Base-by-base conservation (phyloP, 2,113 vertebrate species). In the Coracopsis vasa region DNA sequence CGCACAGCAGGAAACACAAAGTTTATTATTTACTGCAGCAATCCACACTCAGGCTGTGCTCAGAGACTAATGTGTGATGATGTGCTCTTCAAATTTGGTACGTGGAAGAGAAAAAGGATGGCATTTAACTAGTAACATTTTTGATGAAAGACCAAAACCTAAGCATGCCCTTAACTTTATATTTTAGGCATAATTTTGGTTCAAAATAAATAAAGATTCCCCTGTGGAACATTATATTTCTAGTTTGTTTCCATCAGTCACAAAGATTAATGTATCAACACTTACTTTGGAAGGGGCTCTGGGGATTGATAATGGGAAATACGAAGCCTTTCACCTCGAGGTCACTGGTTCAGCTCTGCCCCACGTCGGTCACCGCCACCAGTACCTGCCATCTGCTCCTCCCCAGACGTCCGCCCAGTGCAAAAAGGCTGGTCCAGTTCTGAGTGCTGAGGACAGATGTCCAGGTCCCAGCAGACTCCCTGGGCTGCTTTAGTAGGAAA, bases 301-400 rank as follows among this genome's bases (percentile, higher is more conserved):
- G 75, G 87, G 66, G 54, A 80, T 90, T 35, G 89, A 50, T 96
- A 70, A 96, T 95, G 95, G 95, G 97, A 95, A 84, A 93, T 86
- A 47, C 4, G 10, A 50, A 95, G 91, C 95, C 95, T 95, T 90
- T 95, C 83, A 94, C 83, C 84, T 94, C 44, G 8, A 61, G 91
- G 92, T 97, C 96, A 91, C 31, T 70, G 73, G 71, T 97, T 97
- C 95, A 97, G 48, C 96, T 21, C 94, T 95, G 95, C 87, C 93
- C 84, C 92, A 71, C 31, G 0, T 71, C 29, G 7, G 51, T 94
- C n/a, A 31, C 91, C 62, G 70, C 74, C 91, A 73, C 56, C 74
- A 62, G 69, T 86, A n/a, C 86, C 67, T 95, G 92, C 96, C 86
- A 95, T 97, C 92, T 96, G 90, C 94, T 94, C 53, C 78, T 93